Percentiles rank a stretch among this genome's conserved stretches.
Conservation (phyloP, 1,140 invertebrate genomes). For the Drosophila littoralis region DNA sequence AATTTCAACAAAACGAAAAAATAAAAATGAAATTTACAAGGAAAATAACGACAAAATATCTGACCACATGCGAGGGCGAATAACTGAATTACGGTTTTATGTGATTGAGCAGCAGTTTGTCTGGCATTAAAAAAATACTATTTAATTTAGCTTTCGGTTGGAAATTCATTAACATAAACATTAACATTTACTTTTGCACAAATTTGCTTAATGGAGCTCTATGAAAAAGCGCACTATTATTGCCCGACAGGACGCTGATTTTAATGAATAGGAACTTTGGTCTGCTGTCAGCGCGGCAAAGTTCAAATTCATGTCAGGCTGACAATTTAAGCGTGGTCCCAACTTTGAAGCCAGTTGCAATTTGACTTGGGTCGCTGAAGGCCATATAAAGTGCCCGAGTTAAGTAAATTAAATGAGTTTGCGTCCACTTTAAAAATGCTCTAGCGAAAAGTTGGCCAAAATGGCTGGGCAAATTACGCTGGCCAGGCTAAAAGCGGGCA, state of each 20-base stretch:
- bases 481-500: slow-evolving; percentile 61
- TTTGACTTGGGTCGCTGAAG: slow-evolving; percentile 56
- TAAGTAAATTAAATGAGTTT: slow-evolving; percentile 75
- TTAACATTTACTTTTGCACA: slow-evolving; percentile 23
- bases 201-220: slow-evolving; percentile 37
- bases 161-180: slow-evolving; percentile 42
- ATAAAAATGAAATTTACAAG: slow-evolving; percentile 4
- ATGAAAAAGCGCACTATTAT: slow-evolving; percentile 2
- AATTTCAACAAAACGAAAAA: slow-evolving; percentile 10
- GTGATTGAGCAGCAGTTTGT: background rate
- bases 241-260: slow-evolving; percentile 14
- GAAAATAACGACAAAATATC: background rate
- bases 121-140: slow-evolving; percentile 14
- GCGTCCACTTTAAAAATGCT: slow-evolving; percentile 60
- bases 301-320: slow-evolving; percentile 15
- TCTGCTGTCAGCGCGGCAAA: slow-evolving; percentile 25
- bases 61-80: slow-evolving; percentile 30
- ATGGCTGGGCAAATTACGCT: slow-evolving; percentile 32
- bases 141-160: slow-evolving; percentile 33
- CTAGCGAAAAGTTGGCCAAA: slow-evolving; percentile 29
- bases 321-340: slow-evolving; percentile 58
- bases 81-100: background rate
- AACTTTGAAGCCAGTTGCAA: slow-evolving; percentile 38
- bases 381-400: slow-evolving; percentile 57
- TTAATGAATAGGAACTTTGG: slow-evolving; percentile 50